Conservation (phyloP, 1,140 invertebrate genomes). For the Drosophila carrolli region DNA sequence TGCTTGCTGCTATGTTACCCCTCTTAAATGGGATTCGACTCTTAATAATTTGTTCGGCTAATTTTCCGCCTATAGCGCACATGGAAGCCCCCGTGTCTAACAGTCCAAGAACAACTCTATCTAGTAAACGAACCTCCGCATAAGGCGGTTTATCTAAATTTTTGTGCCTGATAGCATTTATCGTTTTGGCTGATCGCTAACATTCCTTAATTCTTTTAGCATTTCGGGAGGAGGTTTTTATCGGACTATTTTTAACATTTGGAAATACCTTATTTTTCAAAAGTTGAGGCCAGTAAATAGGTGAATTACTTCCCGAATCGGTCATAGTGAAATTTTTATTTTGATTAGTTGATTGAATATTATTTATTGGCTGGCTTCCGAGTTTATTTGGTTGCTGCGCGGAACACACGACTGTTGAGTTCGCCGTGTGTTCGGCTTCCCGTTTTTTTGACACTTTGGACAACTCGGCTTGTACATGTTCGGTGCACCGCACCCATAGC, state of each 20-base stretch:
- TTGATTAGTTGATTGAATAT: background rate
- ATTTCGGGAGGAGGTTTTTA: background rate
- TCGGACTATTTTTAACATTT: background rate
- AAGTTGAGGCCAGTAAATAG: background rate
- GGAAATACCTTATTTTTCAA: background rate
- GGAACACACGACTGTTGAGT: conserved; percentile 1
- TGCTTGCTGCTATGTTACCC: no score
- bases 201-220: background rate
- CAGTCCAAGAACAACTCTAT: background rate
- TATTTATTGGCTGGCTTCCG: background rate
- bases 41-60: background rate
- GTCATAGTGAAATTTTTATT: background rate
- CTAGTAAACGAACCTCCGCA: background rate
- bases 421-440: background rate
- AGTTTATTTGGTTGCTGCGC: background rate
- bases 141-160: background rate
- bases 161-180: background rate
- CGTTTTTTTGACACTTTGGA: background rate
- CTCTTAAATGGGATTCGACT: no score
- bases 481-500: background rate
- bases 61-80: background rate
- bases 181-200: background rate
- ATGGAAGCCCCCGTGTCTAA: background rate
- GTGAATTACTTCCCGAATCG: background rate
- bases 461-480: background rate